Conservation (phyloP, 2,113 vertebrate species). For the Amphiprion ocellaris region DNA sequence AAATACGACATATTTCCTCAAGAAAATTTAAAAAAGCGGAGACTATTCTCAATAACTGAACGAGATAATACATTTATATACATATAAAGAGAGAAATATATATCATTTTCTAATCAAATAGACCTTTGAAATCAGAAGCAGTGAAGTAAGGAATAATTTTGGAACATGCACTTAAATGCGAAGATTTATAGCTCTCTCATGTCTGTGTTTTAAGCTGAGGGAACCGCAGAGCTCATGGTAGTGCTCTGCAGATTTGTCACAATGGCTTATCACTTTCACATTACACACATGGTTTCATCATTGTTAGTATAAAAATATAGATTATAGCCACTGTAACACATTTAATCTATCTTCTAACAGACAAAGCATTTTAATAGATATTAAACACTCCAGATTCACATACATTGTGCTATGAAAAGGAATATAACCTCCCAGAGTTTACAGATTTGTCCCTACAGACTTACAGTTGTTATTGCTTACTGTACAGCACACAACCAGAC, state of each 20-base stretch:
- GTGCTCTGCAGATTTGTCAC: too few relatives aligned
- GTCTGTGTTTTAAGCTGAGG: too few relatives aligned
- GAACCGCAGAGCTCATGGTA: too few relatives aligned
- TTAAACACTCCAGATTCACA: neutral
- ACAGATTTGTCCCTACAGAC: conserved; percentile 48
- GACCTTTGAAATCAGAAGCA: neutral
- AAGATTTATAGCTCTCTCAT: too few relatives aligned
- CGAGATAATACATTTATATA: neutral
- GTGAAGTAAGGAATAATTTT: neutral
- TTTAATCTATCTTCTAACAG: neutral
- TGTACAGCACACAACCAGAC: conserved; percentile 47
- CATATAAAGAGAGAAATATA: neutral
- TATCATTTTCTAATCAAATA: neutral
- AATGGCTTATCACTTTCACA: too few relatives aligned
- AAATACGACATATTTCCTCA: neutral
- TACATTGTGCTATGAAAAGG: neutral
- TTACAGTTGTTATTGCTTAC: conserved; percentile 50
- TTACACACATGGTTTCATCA: too few relatives aligned
- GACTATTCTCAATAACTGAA: too few relatives aligned
- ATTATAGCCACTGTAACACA: neutral
- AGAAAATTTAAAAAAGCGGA: neutral
- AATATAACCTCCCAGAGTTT: conserved; percentile 10
- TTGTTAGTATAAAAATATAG: neutral
- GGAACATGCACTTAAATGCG: too few relatives aligned
- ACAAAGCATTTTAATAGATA: conserved; percentile 3